Conservation (phyloP, 1,140 invertebrate genomes). For the Atta cephalotes region DNA sequence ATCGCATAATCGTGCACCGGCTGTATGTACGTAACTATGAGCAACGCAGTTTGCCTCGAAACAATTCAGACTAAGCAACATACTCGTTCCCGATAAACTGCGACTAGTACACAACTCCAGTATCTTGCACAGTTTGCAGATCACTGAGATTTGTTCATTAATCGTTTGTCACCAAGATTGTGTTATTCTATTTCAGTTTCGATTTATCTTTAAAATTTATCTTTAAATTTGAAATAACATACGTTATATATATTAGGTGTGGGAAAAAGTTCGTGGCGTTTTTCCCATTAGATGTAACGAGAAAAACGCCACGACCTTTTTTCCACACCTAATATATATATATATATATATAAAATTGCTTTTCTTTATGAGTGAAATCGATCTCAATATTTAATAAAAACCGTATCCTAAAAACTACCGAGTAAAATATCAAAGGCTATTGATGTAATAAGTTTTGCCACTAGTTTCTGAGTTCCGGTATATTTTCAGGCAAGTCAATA, state of each 20-base stretch:
- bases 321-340: too few species aligned
- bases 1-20: slow-evolving; percentile 54
- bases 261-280: too few species aligned
- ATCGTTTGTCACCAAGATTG: background rate
- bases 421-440: background rate
- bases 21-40: slow-evolving; percentile 39
- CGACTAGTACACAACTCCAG: slow-evolving; percentile 22
- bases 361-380: background rate
- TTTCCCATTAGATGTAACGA: too few species aligned
- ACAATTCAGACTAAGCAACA: slow-evolving; percentile 59
- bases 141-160: slow-evolving; percentile 40
- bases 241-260: background rate
- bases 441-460: background rate
- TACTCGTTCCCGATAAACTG: slow-evolving; percentile 49
- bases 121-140: slow-evolving; percentile 39
- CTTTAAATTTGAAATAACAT: background rate
- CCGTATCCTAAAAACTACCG: background rate
- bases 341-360: background rate
- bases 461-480: background rate
- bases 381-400: background rate
- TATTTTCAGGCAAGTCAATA: background rate
- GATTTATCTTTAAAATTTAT: too few species aligned
- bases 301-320: too few species aligned
- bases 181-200: background rate
- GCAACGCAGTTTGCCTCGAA: slow-evolving; percentile 43